These are phyloP conservation scores for Hypotaenidia philippensis DNA, from an alignment of 2,797 vertebrate species.

Conservation along the genomic window DNA sequence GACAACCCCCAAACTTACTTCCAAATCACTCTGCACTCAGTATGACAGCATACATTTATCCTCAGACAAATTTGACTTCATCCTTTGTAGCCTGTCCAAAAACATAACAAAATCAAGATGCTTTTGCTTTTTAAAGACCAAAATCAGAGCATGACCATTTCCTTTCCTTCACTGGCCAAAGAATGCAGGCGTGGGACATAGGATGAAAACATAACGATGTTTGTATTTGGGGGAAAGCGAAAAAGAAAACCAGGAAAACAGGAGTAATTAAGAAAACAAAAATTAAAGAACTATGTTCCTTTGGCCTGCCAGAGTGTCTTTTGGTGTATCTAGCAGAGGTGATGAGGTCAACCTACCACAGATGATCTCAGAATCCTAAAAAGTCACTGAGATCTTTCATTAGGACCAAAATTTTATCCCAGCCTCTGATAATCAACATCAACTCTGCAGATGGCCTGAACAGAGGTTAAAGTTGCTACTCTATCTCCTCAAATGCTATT, in stretches of 20 bases:
- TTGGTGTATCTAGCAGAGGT: not conserved
- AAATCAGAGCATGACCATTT: not conserved
- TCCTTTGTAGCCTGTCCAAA: not conserved
- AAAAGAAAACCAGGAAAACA: not conserved
- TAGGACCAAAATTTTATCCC: not conserved
- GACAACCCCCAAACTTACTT: not conserved
- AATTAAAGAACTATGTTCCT: not conserved
- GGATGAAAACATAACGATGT: not conserved
- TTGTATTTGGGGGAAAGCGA: not conserved
- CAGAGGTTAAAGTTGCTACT: not conserved
- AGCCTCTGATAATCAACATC: not conserved
- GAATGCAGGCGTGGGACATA: not conserved
- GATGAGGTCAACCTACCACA: not conserved
- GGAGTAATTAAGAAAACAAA: not conserved
- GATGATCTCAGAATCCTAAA: not conserved
- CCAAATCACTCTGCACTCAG: not conserved
- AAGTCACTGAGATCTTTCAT: not conserved
- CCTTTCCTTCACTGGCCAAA: not conserved
- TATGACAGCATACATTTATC: not conserved
- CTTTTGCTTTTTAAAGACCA: not conserved
- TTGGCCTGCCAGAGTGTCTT: not conserved
- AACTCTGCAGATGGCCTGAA: not conserved
- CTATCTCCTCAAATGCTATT: not conserved
- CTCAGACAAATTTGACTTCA: not conserved
- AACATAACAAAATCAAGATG: conserved; percentile 24